Evolutionary conservation across 2,888 invertebrate genomes (phyloP), one percentile per base, ranked within the genome.

Genomic region (Trisateles emortualis): DNA sequence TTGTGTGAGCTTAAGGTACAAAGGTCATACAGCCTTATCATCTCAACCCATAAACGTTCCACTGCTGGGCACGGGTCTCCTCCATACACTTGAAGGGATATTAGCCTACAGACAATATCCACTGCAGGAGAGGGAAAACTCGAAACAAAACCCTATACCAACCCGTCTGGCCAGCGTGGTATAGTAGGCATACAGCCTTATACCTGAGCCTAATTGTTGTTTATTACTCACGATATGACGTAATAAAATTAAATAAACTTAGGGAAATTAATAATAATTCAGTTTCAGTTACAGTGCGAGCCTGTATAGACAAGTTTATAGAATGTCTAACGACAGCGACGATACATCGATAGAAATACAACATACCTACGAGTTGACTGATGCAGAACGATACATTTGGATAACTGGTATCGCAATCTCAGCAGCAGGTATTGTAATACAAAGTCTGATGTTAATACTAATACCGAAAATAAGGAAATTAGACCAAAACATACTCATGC

Each of bases 401-500:
- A 30, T 77, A 3, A 35, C 51, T 2, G 88, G 88, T 4, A 79
- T 88, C 5, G 17, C 45, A 1, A 22, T 78, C 9, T 88, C 88
- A 0, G 9, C 60, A 2, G 10, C 74, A 1, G 75, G 83, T 17
- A 46, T 87, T 0, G 10, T 81, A 16, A n/a, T 73, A 0, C 86
- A 88, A 59, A 11, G 78, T 1, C 9, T 62, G 0, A 22, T 85
- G 0, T 78, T 83, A 41, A 36, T 69, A 3, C 19, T 78, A 0
- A 48, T 76, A 17, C 81, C 82, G 0, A 71, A 71, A 22, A 75
- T 79, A 52, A 77, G 87, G 10, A 86, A 84, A 55, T 65, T 78
- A n/a, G 88, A 88, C 51, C 84, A 86, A 51, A 81, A 83, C 49
- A 76, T 87, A 0, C 61, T 90, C 0, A 68, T 73, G 0, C 84